Evolutionary conservation across 2,797 vertebrate species (phyloP).

Genomic region (Loris lydekkerianus): DNA sequence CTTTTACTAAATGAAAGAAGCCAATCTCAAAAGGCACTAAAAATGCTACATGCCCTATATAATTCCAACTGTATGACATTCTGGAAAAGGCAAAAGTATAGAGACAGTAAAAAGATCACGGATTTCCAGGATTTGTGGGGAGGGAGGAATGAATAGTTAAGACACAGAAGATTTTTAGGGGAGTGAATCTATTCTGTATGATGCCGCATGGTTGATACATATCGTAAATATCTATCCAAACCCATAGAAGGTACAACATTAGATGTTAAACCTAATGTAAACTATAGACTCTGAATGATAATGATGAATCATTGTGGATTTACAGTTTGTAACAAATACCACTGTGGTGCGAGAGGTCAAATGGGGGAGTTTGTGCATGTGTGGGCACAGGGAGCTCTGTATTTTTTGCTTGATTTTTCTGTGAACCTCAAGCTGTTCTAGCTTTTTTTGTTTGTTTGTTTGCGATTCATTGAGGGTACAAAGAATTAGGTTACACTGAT

Average conservation of each 20-base stretch:
- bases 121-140: too few relatives aligned
- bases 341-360: neutral
- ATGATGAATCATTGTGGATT: neutral
- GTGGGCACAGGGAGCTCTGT: neutral
- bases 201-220: neutral
- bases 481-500: too few relatives aligned
- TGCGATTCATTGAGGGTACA: too few relatives aligned
- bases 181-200: neutral
- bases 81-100: neutral
- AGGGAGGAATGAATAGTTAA: neutral
- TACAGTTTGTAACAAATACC: neutral
- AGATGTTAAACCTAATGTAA: too few relatives aligned
- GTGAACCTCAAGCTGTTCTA: neutral
- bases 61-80: neutral
- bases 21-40: neutral
- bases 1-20: neutral
- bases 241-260: neutral
- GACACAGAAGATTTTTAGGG: neutral
- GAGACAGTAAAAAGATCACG: neutral
- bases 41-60: neutral
- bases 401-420: neutral
- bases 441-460: too few relatives aligned
- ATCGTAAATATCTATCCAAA: neutral
- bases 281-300: neutral
- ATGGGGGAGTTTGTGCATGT: accelerated